Conservation (phyloP, 2,113 vertebrate species). For the Fulica atra region DNA sequence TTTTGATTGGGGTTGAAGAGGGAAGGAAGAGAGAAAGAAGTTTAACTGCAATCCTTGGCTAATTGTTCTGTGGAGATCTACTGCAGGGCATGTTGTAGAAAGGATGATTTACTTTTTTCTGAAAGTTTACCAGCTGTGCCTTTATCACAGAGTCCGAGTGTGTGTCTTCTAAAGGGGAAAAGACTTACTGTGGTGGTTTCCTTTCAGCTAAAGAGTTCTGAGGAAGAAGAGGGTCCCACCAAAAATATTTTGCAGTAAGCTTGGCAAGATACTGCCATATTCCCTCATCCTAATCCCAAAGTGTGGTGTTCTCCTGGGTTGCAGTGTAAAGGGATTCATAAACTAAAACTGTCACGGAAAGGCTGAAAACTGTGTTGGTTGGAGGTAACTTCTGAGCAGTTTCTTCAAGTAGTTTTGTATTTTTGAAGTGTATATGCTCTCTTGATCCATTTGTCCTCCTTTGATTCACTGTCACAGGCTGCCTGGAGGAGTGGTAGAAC, state of each 20-base stretch:
- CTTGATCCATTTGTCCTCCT: not conserved
- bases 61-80: not conserved
- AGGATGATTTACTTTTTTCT: not conserved
- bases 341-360: not conserved
- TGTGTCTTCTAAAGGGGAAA: not conserved
- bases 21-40: not conserved
- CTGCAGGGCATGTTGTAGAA: not conserved
- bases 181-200: not conserved
- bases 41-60: not conserved
- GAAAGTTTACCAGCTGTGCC: not conserved
- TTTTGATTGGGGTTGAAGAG: not conserved
- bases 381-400: not conserved
- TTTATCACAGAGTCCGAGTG: not conserved
- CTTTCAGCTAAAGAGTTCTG: not conserved
- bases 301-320: not conserved
- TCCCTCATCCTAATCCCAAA: not conserved
- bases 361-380: not conserved
- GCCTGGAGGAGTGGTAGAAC: not conserved
- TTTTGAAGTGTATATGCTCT: not conserved
- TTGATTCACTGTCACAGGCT: rapidly evolving
- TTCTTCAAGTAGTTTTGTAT: not conserved
- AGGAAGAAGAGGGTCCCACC: not conserved
- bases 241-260: not conserved
- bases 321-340: not conserved
- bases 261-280: not conserved